Evolutionary conservation across 2,797 vertebrate genomes (phyloP), one percentile per base, ranked within the genome.

Genomic region (Karalla daura): DNA sequence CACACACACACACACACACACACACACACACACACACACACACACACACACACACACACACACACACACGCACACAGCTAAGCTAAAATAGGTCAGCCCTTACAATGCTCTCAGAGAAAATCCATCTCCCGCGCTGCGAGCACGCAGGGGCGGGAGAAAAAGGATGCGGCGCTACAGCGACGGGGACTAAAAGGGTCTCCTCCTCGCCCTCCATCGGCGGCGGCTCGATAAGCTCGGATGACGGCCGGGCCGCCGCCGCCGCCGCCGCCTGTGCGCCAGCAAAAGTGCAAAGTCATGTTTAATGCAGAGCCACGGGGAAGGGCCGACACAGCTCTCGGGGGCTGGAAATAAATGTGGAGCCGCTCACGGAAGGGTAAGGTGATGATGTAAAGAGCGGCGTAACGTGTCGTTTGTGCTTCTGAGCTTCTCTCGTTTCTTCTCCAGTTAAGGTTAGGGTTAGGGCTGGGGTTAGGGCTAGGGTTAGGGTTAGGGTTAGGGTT

Each of bases 21-120:
- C n/a, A n/a, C n/a, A n/a, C n/a, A n/a, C 65, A 74, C 27, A 52
- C 50, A 70, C 6, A 70, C 63, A 71, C 55, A 75, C 50, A 67
- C 46, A 65, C 35, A 52, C 65, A 74, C 27, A 52, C 50, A 70
- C 6, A 70, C 63, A 71, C 55, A 75, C 50, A 67, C 46, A 65
- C 35, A 50, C 51, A 40, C 39, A 66, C 40, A 39, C 32, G n/a
- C n/a, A n/a, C n/a, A n/a, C n/a, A n/a, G n/a, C n/a, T n/a, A 9
- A 41, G 2, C 63, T 67, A 75, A 91, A 90, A 86, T 88, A 89
- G 86, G 88, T 89, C 89, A 89, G 25, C 63, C 32, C 64, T 76
- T 67, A 86, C 79, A 87, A 89, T 86, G 87, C 78, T 85, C 76
- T 84, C 68, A 81, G 79, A 81, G n/a, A 74, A 86, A 86, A 87